Percentiles rank a stretch among this genome's conserved stretches.
Evolutionary conservation across 1,140 invertebrate genomes (phyloP).

Genomic region (Pissodes strobi): DNA sequence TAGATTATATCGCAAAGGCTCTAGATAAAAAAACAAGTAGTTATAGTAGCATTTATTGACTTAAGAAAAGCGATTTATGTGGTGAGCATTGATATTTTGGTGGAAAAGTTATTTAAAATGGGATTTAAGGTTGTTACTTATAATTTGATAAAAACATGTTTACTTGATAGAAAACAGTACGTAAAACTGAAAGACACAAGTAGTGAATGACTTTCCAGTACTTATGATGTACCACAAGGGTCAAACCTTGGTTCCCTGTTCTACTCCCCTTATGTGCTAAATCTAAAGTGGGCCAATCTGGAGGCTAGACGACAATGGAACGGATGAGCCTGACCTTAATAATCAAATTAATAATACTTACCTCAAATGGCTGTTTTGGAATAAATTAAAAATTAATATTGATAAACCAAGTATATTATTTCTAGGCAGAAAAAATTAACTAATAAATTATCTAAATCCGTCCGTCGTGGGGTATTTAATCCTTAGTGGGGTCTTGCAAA

Average conservation of each 20-base stretch:
- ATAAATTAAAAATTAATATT: constrained; percentile 1
- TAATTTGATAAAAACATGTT: not conserved
- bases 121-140: not conserved
- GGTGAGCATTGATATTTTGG: too few relatives aligned
- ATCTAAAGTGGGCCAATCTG: too few relatives aligned
- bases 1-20: not conserved
- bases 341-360: not conserved
- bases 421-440: too few relatives aligned
- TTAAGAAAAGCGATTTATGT: not conserved
- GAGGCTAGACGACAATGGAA: not conserved
- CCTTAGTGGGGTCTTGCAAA: too few relatives aligned
- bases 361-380: not conserved
- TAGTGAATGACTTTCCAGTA: not conserved
- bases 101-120: too few relatives aligned
- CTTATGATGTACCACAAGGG: not conserved
- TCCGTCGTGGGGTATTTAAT: too few relatives aligned
- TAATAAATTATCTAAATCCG: too few relatives aligned
- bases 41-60: too few relatives aligned
- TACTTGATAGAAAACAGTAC: not conserved
- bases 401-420: too few relatives aligned
- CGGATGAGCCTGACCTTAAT: not conserved
- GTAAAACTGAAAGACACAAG: not conserved
- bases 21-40: not conserved
- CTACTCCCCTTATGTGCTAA: not conserved
- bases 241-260: too few relatives aligned